Percentiles rank a stretch among this genome's conserved stretches.
Evolutionary conservation across 2,113 vertebrate species (phyloP).

Genomic region (Porphyrio hochstetteri): DNA sequence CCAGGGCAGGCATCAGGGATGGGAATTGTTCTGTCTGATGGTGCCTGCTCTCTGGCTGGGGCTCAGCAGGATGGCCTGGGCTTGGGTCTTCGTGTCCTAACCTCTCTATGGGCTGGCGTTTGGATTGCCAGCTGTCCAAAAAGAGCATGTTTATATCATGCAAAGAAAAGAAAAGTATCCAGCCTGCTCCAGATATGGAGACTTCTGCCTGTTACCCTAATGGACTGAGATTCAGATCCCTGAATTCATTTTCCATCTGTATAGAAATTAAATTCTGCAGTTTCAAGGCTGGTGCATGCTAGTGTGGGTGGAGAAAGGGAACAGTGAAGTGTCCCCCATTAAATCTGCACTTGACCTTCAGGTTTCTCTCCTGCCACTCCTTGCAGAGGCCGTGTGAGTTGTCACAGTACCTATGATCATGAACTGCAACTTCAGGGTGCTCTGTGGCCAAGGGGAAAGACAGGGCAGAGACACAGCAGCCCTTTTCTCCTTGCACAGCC

Average conservation of each 20-base stretch:
- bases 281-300: background rate
- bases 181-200: background rate
- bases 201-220: background rate
- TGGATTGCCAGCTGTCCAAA: background rate
- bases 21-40: background rate
- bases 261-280: background rate
- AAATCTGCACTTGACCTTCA: background rate
- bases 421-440: background rate
- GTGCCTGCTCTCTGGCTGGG: background rate
- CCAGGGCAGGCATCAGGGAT: accelerated
- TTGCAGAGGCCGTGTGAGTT: background rate
- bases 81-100: background rate
- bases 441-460: background rate
- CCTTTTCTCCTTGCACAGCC: background rate
- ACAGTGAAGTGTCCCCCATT: background rate
- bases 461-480: background rate
- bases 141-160: background rate
- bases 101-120: background rate
- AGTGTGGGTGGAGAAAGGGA: background rate
- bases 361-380: background rate
- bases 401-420: background rate
- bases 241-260: background rate
- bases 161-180: background rate
- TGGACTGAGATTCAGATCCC: background rate
- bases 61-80: background rate